Base-by-base conservation (phyloP, 1,140 invertebrate genomes). In the Parapsyche elsis region DNA sequence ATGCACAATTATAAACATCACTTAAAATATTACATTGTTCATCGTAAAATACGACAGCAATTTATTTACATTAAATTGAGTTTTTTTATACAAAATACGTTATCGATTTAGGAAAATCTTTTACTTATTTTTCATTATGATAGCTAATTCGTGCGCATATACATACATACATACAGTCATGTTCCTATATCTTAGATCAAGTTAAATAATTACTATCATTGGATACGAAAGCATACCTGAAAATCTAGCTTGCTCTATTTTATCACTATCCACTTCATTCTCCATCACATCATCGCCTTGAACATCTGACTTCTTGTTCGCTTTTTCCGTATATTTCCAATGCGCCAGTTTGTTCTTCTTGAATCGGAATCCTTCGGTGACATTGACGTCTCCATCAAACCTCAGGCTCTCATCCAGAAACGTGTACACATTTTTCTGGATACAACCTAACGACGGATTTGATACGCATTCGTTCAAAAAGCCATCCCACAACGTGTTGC, bases 381-480 rank as follows among this genome's bases (percentile, higher is more conserved):
- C 88, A 38, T 92, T 92, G 7, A 94, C 88, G 84, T 95, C 94
- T 80, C 90, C 90, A 53, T 87, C 88, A 38, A 90, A 89, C 57
- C 91, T 89, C 30, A 95, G 88, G 21, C 90, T 91, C 12, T 90
- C 88, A 77, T 94, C 91, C 59, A 95, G 84, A 84, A 93, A 94
- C 9, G 89, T 87, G 83, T 93, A 93, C 5, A 94, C 91, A 83
- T 93, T 94, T 81, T 93, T 94, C 84, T 94, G 93, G 26, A 95
- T 92, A 84, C 94, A 95, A 53, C 91, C 91, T 83, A 94, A 90
- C 53, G 92, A 91, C 21, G 93, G 91, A 78, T 89, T 88, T 21
- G 88, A 87, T 21, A 90, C 90, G 82, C 94, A 95, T 82, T 94
- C 92, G 70, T 90, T 91, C 46, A 94, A 88, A 23, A 95, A 88